Percentiles rank a stretch among this genome's conserved stretches.
These are phyloP conservation scores for Adelges cooleyi DNA, from an alignment of 1,140 invertebrate genomes.

Conservation along the genomic window DNA sequence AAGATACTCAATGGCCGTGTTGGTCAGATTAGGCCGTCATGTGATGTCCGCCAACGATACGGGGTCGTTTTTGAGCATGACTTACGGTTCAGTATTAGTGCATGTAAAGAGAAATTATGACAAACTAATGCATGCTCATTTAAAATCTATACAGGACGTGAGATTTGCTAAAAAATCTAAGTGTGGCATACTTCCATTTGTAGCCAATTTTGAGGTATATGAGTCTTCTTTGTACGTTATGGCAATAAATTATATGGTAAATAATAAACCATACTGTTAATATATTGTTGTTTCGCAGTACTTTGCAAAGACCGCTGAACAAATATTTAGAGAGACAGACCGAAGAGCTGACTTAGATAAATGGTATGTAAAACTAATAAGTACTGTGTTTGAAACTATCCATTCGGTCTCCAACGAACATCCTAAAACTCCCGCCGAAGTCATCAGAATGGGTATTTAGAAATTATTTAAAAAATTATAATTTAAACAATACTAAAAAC, in stretches of 20 bases:
- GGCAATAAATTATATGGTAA: neutral
- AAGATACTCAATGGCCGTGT: constrained; percentile 83
- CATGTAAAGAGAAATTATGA: constrained; percentile 76
- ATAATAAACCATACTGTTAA: neutral
- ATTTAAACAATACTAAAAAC: neutral
- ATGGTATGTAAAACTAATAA: constrained; percentile 78
- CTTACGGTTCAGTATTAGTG: constrained; percentile 74
- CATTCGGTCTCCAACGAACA: constrained; percentile 69
- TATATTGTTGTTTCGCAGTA: constrained; percentile 42
- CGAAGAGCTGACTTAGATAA: constrained; percentile 91
- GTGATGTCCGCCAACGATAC: constrained; percentile 82
- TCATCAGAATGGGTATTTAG: constrained; percentile 75
- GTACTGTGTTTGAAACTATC: constrained; percentile 78
- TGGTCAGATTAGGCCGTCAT: constrained; percentile 78
- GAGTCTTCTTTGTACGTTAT: no score
- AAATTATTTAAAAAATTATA: neutral
- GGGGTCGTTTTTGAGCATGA: constrained; percentile 81
- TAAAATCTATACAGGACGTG: constrained; percentile 70
- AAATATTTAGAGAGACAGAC: constrained; percentile 75
- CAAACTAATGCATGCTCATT: constrained; percentile 77
- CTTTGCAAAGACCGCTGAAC: constrained; percentile 76
- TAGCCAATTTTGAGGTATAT: constrained; percentile 69
- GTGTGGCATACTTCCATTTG: constrained; percentile 84
- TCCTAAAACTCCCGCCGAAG: constrained; percentile 84
- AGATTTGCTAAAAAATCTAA: constrained; percentile 59